A percentile compares a stretch with the other conserved stretches of the same genome.
Evolutionary conservation across 2,888 invertebrate genomes (phyloP).

Genomic region (Tenthredo mesomela): DNA sequence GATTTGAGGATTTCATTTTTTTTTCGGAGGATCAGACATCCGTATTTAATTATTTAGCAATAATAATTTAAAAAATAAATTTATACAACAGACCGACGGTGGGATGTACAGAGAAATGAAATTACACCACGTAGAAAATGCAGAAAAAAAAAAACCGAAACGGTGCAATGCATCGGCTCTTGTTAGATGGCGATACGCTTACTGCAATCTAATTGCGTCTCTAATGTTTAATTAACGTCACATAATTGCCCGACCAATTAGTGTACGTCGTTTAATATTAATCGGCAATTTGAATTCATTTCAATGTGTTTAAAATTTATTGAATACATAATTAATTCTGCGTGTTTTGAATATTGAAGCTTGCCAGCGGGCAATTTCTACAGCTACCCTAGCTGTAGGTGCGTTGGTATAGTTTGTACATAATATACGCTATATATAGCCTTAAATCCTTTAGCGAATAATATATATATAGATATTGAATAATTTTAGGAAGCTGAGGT

Average conservation of each 20-base stretch:
- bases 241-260: conserved; percentile 75
- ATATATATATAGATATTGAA: conserved; percentile 6
- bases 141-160: not conserved
- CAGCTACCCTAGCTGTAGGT: not conserved
- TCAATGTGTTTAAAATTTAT: conserved; percentile 76
- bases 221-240: conserved; percentile 75
- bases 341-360: conserved; percentile 64
- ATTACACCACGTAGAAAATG: not conserved
- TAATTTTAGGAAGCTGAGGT: conserved; percentile 11
- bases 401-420: not conserved
- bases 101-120: not conserved
- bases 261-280: conserved; percentile 74
- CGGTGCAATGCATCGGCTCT: not conserved
- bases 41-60: not conserved
- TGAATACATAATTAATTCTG: conserved; percentile 73
- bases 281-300: conserved; percentile 77
- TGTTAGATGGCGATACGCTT: conserved; percentile 37
- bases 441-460: not conserved
- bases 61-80: not conserved
- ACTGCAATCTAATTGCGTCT: conserved; percentile 41
- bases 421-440: no score
- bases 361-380: conserved; percentile 24
- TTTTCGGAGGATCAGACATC: not conserved
- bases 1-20: not conserved
- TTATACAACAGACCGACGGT: not conserved